These are phyloP conservation scores for Cladopsammia gracilis DNA, from an alignment of 64 coral and sea anemone genomes.

Conservation along the genomic window DNA sequence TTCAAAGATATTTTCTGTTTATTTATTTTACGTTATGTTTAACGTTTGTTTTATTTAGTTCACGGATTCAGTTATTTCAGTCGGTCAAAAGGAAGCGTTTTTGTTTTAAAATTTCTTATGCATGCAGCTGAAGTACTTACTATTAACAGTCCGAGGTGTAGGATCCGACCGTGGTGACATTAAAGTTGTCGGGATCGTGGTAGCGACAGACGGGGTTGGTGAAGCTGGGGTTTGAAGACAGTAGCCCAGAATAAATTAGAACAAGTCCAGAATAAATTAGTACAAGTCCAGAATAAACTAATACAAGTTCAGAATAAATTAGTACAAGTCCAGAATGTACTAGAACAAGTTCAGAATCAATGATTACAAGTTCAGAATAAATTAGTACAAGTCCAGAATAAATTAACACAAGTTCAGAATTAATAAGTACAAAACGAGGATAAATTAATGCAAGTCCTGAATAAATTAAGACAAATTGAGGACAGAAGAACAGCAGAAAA, in stretches of 20 bases:
- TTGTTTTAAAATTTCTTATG: background rate
- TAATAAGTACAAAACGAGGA: background rate
- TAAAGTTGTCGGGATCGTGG: background rate
- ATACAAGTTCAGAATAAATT: background rate
- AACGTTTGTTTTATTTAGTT: no score
- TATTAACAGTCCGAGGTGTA: background rate
- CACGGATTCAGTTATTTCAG: no score
- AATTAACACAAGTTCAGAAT: background rate
- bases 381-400: background rate
- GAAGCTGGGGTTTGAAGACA: conserved; percentile 39
- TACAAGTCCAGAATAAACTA: background rate
- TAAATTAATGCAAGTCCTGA: background rate
- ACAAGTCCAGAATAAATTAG: conserved; percentile 2
- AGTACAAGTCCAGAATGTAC: background rate
- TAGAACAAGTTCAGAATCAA: background rate
- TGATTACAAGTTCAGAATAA: background rate
- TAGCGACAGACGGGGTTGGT: conserved; percentile 15
- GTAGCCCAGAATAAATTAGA: conserved; percentile 25
- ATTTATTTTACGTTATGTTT: background rate
- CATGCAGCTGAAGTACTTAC: conserved; percentile 5
- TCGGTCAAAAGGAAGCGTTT: no score
- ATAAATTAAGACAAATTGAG: background rate
- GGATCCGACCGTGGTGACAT: background rate
- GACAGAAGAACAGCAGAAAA: no score
- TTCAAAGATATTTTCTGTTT: background rate